Percentiles rank a stretch among this genome's conserved stretches.
These are phyloP conservation scores for Otis tarda DNA, from an alignment of 2,113 vertebrate genomes.

Conservation along the genomic window DNA sequence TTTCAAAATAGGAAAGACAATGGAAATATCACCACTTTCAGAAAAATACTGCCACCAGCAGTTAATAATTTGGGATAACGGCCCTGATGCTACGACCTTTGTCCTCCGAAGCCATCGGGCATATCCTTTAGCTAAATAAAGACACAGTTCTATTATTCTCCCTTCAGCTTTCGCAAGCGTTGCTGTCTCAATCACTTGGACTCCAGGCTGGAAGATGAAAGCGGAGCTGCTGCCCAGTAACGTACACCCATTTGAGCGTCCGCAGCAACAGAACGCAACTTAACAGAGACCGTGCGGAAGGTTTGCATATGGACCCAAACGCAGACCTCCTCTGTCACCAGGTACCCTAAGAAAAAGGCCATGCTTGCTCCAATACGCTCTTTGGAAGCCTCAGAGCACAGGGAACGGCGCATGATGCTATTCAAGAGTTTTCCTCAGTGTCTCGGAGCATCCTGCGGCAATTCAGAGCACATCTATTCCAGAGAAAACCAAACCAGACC, in stretches of 20 bases:
- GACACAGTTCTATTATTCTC: background rate
- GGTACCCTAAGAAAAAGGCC: background rate
- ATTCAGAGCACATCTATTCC: background rate
- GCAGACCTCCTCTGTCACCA: background rate
- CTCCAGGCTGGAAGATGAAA: background rate
- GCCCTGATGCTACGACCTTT: background rate
- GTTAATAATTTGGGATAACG: background rate
- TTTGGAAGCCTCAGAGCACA: background rate
- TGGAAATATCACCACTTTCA: background rate
- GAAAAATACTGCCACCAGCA: constrained; percentile 3
- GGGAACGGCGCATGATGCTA: rapidly evolving
- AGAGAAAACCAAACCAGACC: background rate
- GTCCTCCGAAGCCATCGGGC: background rate
- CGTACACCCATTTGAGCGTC: background rate
- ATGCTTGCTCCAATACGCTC: background rate
- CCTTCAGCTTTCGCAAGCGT: background rate
- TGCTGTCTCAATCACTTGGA: background rate
- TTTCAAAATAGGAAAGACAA: background rate
- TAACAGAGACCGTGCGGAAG: background rate
- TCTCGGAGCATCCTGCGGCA: background rate
- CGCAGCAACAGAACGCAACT: background rate
- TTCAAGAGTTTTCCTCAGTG: background rate
- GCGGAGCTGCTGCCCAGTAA: background rate
- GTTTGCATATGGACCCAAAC: background rate
- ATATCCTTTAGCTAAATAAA: background rate